A percentile compares a stretch with the other conserved stretches of the same genome.
Evolutionary conservation across 1,140 invertebrate species (phyloP).

Genomic region (Polypedilum pembai): DNA sequence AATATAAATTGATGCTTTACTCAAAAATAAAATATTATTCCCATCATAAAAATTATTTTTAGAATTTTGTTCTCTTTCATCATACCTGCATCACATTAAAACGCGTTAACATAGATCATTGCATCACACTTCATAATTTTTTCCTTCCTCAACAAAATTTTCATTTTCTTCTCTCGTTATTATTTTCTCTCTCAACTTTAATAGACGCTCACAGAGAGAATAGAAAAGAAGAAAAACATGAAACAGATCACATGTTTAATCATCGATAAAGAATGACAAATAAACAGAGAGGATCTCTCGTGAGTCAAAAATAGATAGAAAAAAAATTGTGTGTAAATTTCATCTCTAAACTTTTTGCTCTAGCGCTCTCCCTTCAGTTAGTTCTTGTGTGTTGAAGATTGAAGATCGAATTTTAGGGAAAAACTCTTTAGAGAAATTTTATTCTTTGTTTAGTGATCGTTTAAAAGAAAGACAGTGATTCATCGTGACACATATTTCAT

Average conservation of each 20-base stretch:
- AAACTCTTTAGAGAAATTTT: background rate
- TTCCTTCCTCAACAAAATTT: background rate
- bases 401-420: conserved; percentile 3
- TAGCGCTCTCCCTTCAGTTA: background rate
- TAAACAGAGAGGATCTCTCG: conserved; percentile 11
- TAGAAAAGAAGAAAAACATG: background rate
- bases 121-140: background rate
- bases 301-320: background rate
- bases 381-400: background rate
- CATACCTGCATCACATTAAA: background rate
- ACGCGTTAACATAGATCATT: background rate
- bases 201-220: background rate
- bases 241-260: conserved; percentile 1
- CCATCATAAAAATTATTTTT: too few species aligned
- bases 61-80: background rate
- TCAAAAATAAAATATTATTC: too few species aligned
- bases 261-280: background rate
- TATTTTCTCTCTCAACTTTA: background rate
- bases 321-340: background rate
- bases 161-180: background rate
- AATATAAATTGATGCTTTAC: too few species aligned
- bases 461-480: background rate
- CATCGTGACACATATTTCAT: background rate
- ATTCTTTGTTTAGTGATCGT: background rate
- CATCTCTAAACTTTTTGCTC: background rate